A percentile compares a stretch with the other conserved stretches of the same genome.
Conservation (phyloP, 2,113 vertebrate genomes). For the Cryptotis parvus region DNA sequence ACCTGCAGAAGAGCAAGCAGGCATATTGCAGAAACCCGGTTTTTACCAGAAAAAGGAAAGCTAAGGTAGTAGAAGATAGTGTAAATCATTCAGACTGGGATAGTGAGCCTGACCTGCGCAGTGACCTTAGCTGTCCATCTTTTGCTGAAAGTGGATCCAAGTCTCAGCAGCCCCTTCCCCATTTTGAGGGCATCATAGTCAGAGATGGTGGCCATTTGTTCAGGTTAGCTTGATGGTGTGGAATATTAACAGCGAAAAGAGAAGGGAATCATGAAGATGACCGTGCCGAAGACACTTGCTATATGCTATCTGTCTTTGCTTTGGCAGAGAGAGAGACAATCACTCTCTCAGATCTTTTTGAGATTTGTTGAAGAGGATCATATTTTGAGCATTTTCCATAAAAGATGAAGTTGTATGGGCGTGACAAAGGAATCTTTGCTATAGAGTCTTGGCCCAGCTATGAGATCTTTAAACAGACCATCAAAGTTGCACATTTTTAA, state of each 20-base stretch:
- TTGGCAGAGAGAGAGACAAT: conserved; percentile 89
- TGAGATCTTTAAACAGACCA: no score
- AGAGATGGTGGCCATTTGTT: conserved; percentile 78
- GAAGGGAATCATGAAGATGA: conserved; percentile 84
- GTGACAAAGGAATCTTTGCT: no score
- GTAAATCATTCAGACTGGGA: conserved; percentile 76
- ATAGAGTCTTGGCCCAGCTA: no score
- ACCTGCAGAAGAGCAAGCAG: conserved; percentile 92
- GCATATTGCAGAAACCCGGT: conserved; percentile 88
- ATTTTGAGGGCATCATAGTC: conserved; percentile 69
- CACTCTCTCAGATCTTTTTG: conserved; percentile 88
- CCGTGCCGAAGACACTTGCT: conserved; percentile 88
- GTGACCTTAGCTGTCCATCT: conserved; percentile 38
- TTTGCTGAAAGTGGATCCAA: conserved; percentile 83
- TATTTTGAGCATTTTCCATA: no score
- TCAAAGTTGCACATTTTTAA: no score
- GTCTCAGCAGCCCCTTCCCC: conserved; percentile 72
- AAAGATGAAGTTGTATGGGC: no score
- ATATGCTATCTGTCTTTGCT: conserved; percentile 89
- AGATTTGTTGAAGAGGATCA: no score
- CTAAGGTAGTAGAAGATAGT: conserved; percentile 78
- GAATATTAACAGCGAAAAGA: conserved; percentile 75
- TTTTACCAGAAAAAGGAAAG: conserved; percentile 59
- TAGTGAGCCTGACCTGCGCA: conserved; percentile 79
- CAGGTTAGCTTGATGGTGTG: conserved; percentile 88